Evolutionary conservation across 2,797 vertebrate genomes (phyloP).

Genomic region (Coendou prehensilis): DNA sequence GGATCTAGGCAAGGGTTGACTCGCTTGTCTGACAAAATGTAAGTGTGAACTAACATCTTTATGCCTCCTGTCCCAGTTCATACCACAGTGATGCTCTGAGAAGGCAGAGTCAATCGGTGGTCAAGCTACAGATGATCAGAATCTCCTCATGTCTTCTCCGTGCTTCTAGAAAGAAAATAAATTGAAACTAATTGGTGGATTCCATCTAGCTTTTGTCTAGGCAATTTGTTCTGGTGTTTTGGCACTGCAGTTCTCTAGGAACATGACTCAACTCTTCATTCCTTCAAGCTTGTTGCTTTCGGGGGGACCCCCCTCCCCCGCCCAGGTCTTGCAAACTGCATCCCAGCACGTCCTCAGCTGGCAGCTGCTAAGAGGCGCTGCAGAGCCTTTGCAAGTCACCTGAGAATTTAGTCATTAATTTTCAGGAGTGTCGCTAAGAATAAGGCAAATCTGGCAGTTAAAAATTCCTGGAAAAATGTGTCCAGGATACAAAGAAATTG

Average conservation of each 20-base stretch:
- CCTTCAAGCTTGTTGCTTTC: not conserved
- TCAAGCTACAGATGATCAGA: too few relatives aligned
- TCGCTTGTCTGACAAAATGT: not conserved
- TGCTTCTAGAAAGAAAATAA: not conserved
- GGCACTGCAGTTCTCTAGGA: not conserved
- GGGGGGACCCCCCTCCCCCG: too few relatives aligned
- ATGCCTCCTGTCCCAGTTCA: rapidly evolving
- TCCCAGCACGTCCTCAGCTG: rapidly evolving
- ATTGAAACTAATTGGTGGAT: too few relatives aligned
- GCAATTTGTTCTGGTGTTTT: not conserved
- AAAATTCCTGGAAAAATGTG: too few relatives aligned
- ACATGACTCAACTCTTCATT: not conserved
- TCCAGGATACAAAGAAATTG: not conserved
- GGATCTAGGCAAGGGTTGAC: rapidly evolving
- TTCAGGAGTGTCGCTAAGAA: not conserved
- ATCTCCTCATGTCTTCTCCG: rapidly evolving
- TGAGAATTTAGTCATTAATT: not conserved
- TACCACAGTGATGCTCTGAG: rapidly evolving
- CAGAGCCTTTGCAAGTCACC: rapidly evolving
- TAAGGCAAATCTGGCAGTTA: not conserved
- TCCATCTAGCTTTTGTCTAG: not conserved
- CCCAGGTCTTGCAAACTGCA: too few relatives aligned
- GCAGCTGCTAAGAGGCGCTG: not conserved
- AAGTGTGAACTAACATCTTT: rapidly evolving
- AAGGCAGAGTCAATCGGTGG: not conserved